phyloP scores from a whole-genome alignment of 2,888 invertebrate genomes.

The Drosophila paranaensis region DNA sequence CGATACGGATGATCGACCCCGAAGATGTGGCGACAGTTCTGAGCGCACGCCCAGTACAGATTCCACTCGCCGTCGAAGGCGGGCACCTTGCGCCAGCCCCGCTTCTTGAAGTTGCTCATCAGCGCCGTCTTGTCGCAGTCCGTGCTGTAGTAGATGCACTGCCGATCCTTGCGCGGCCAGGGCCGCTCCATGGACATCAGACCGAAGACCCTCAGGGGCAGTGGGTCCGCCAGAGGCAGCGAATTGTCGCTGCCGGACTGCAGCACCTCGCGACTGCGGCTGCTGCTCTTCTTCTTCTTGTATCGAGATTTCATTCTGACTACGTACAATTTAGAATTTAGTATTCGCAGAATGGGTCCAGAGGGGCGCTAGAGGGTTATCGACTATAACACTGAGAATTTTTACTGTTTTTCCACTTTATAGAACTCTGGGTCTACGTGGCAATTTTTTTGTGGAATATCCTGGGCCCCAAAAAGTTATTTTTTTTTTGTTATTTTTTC shows the following conservation, averaged over 20 bases:
- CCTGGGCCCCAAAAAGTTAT: too few species aligned
- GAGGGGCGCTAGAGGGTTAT: not conserved
- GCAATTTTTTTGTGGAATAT: not conserved
- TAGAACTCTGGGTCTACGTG: conserved; percentile 9
- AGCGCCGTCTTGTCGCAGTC: conserved; percentile 95
- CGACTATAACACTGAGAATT: conserved; percentile 20
- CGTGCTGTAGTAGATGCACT: conserved; percentile 77
- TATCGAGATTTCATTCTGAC: conserved; percentile 27
- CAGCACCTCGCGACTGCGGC: not conserved
- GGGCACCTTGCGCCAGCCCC: conserved; percentile 92
- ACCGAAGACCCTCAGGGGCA: conserved; percentile 14
- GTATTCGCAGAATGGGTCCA: not conserved
- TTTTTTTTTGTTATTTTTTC: not conserved
- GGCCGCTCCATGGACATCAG: conserved; percentile 17
- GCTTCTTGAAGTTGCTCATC: conserved; percentile 94
- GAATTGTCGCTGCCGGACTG: conserved; percentile 13
- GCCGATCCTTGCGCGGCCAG: conserved; percentile 22
- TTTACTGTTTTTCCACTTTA: not conserved
- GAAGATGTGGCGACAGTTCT: conserved; percentile 95
- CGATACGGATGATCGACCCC: conserved; percentile 96
- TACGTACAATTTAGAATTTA: conserved; percentile 32
- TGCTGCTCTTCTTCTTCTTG: conserved; percentile 22
- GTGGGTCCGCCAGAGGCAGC: not conserved
- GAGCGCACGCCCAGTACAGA: conserved; percentile 97
- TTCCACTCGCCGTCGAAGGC: conserved; percentile 97